Conservation (phyloP, 2,888 invertebrate species). For the Drosophila robusta region DNA sequence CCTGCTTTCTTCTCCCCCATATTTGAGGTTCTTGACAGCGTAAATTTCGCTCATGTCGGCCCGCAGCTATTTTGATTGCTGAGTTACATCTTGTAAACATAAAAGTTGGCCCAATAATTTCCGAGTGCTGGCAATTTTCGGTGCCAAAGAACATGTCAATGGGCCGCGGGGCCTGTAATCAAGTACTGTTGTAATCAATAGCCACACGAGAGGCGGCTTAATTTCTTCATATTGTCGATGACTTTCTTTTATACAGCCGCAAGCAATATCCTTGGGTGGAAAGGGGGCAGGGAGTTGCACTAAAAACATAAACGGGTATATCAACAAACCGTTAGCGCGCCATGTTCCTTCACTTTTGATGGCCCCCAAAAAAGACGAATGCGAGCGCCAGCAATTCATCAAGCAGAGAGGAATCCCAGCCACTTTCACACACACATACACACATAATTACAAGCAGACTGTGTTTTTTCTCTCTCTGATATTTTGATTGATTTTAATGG, state of each 20-base stretch:
- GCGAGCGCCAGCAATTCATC: conserved; percentile 50
- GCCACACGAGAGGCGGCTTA: conserved; percentile 42
- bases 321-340: conserved; percentile 75
- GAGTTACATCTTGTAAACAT: conserved; percentile 76
- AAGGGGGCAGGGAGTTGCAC: background rate
- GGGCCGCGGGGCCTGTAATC: conserved; percentile 65
- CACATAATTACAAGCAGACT: conserved; percentile 19
- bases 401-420: conserved; percentile 13
- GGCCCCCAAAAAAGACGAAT: conserved; percentile 23
- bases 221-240: conserved; percentile 71
- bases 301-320: conserved; percentile 50
- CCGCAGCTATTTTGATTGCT: conserved; percentile 71
- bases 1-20: conserved; percentile 2
- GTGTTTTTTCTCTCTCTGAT: conserved; percentile 20
- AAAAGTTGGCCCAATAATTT: conserved; percentile 70
- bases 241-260: conserved; percentile 62
- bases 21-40: conserved; percentile 3
- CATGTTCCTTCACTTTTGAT: conserved; percentile 46
- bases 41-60: conserved; percentile 48
- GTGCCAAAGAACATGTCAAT: conserved; percentile 69
- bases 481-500: conserved; percentile 80
- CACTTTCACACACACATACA: conserved; percentile 47
- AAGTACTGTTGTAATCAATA: conserved; percentile 40
- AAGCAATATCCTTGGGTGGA: conserved; percentile 10
- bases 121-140: conserved; percentile 55